Percentiles rank a stretch among this genome's conserved stretches.
Conservation (phyloP, 1,140 invertebrate genomes). For the Lepidostoma basale region DNA sequence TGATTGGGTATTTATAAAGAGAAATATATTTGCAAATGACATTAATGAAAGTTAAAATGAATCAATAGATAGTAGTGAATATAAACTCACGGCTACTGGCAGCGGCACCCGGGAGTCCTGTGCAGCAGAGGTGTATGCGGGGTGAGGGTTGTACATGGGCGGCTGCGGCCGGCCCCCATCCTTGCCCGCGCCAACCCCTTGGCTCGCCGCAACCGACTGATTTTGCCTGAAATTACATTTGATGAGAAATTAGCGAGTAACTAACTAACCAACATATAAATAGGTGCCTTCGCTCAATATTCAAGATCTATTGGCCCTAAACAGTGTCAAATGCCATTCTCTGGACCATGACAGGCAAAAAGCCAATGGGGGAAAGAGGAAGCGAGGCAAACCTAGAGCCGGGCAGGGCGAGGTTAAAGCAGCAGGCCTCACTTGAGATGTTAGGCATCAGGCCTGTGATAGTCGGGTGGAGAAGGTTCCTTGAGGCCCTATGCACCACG, state of each 20-base stretch:
- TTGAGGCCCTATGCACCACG: too few relatives aligned
- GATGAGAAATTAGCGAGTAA: neutral
- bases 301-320: neutral
- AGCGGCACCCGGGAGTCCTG: constrained; percentile 52
- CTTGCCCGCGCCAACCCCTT: constrained; percentile 52
- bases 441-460: too few relatives aligned
- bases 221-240: constrained; percentile 53
- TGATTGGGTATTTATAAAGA: too few relatives aligned
- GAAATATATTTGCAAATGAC: too few relatives aligned
- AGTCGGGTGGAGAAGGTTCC: too few relatives aligned
- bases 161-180: constrained; percentile 55
- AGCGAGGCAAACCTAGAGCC: too few relatives aligned
- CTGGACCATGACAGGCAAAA: constrained; percentile 18
- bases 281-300: neutral
- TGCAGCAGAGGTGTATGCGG: constrained; percentile 55
- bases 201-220: constrained; percentile 51
- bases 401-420: too few relatives aligned
- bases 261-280: neutral
- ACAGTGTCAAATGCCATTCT: constrained; percentile 4
- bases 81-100: constrained; percentile 54
- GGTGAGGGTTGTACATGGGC: constrained; percentile 55
- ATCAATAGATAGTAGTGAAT: too few relatives aligned
- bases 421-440: too few relatives aligned
- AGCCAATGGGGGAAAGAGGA: too few relatives aligned
- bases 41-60: too few relatives aligned